Evolutionary conservation across 2,888 invertebrate species (phyloP), one percentile per base, ranked within the genome.

Genomic region (Cryptosula pallasiana): DNA sequence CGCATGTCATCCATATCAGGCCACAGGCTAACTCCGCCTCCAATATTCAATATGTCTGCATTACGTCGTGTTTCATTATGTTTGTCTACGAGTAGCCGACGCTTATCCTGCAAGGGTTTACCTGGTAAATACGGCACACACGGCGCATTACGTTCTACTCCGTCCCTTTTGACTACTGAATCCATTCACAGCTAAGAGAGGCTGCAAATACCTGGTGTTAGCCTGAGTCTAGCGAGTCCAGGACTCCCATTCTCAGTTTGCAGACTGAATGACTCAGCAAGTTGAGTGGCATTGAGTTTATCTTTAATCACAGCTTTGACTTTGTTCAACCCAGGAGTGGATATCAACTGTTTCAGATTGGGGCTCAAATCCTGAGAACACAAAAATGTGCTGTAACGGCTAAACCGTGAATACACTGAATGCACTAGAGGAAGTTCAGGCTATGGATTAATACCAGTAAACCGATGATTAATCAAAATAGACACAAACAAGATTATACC

Each of bases 1-100:
- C 81, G 76, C 82, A 83, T 82, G 70, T 77, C 78, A 25, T 78
- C 78, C 82, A 82, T 82, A 54, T 81, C 77, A 0, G 83, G 83
- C 83, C 83, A 83, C 45, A 83, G 74, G 25, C 80, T 78, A 25
- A 82, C 77, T 0, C 83, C 83, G 20, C 83, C 83, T 20, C 83
- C 83, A 1, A 81, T 77, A 74, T 75, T 77, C 29, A 81, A 73
- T 20, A 74, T 73, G 75, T 79, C 80, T 34, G 77, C 75, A 55
- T 78, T 77, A 71, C 78, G 76, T 2, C 78, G 74, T 0, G 79
- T 78, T 36, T 77, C 78, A 34, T 79, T 75, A 73, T 83, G 83
- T 73, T 81, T 81, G 71, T 75, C 71, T 13, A 78, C 76, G 35
- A 82, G 74, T 3, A 78, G 55, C 32, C 76, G 55, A 32, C 72